Evolutionary conservation across 2,113 vertebrate species (phyloP), one percentile per base, ranked within the genome.

Genomic region (Urocitellus parryii): DNA sequence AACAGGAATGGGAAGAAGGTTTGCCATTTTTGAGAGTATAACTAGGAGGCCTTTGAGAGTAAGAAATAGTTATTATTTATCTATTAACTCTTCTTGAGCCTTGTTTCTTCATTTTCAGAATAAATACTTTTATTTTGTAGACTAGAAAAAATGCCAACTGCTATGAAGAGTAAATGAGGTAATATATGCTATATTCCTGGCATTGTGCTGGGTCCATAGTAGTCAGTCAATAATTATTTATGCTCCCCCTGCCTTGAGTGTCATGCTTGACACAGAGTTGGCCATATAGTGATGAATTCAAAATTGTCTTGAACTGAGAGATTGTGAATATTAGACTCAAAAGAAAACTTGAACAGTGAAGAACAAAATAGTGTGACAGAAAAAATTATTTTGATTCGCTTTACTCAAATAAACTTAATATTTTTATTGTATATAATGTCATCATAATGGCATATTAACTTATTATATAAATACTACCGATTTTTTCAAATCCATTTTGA

Each of bases 401-500:
- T 83, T 76, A 74, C 79, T 48, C 18, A 72, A n/a, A n/a, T 91
- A 37, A 82, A 76, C 24, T 74, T 34, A 68, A 32, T 94, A 45
- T n/a, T 88, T 87, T 80, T 83, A 80, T 58, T 79, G 14, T 53
- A 1, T 1, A 63, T 53, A 70, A 74, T 70, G 10, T 67, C 39
- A 79, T 58, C 32, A 61, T 51, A 79, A 67, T 34, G 84, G 10
- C 17, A 37, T 78, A 56, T 67, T 89, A 48, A 3, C 25, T 4
- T 84, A 42, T 80, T 86, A 93, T 18, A 37, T n/a, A 84, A 88
- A 73, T 67, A 68, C n/a, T 68, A 61, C 13, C 22, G 17, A 4
- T 37, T 51, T 88, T 91, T 94, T 88, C 45, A 84, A 80, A 42
- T 63, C 68, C 10, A 63, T 94, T 78, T n/a, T 85, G 39, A 32